Conservation (phyloP, 2,797 vertebrate species). For the Anguilla obscura region DNA sequence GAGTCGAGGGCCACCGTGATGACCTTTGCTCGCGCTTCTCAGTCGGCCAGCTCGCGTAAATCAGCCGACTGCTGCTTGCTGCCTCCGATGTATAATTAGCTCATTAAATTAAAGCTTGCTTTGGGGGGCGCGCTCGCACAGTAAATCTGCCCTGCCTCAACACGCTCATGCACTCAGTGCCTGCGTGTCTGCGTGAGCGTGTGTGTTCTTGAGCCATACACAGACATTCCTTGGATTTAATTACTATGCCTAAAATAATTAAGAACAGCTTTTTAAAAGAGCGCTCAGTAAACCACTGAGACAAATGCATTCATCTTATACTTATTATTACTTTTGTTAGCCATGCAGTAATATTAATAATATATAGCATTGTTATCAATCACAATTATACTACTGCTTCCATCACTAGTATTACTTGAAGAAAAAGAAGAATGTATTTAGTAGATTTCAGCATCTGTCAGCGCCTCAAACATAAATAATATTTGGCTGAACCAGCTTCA, state of each 20-base stretch:
- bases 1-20: not conserved
- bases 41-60: slow-evolving; percentile 57
- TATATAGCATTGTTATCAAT: not conserved
- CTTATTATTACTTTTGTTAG: not conserved
- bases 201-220: not conserved
- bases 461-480: not conserved
- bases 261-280: not conserved
- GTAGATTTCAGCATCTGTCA: not conserved
- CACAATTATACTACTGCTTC: not conserved
- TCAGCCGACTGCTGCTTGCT: slow-evolving; percentile 56
- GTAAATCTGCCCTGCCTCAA: slow-evolving; percentile 63
- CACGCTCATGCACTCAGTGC: slow-evolving; percentile 7
- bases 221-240: not conserved
- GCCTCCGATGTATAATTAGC: slow-evolving; percentile 65
- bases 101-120: slow-evolving; percentile 70
- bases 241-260: not conserved
- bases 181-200: not conserved
- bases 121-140: slow-evolving; percentile 53
- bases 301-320: not conserved
- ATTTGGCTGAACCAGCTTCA: not conserved
- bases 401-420: not conserved
- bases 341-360: not conserved
- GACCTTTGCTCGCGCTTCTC: not conserved
- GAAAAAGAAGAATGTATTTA: not conserved
- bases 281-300: not conserved